Evolutionary conservation across 2,797 vertebrate genomes (phyloP).

Genomic region (Borostomias antarcticus): DNA sequence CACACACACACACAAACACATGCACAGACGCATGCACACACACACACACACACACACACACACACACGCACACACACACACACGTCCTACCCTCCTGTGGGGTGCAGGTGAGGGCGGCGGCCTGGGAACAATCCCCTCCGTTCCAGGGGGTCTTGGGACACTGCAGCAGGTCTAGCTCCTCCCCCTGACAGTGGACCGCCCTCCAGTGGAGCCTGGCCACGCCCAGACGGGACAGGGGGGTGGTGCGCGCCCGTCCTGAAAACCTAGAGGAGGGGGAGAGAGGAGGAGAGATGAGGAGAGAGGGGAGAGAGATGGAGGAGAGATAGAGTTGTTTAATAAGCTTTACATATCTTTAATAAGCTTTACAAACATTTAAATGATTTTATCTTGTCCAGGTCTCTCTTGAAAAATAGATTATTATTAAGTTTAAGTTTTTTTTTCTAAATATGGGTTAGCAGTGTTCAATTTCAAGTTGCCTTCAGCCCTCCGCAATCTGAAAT

Average conservation of each 20-base stretch:
- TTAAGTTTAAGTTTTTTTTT: too few relatives aligned
- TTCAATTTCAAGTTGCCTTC: too few relatives aligned
- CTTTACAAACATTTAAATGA: too few relatives aligned
- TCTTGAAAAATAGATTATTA: too few relatives aligned
- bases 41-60: constrained; percentile 21
- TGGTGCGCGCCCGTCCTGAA: constrained; percentile 78
- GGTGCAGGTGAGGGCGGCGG: constrained; percentile 84
- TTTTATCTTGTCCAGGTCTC: too few relatives aligned
- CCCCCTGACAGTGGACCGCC: constrained; percentile 83
- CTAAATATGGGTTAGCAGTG: too few relatives aligned
- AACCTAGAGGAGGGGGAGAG: constrained; percentile 64
- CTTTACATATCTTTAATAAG: too few relatives aligned
- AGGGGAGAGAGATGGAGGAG: background rate
- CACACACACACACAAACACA: constrained; percentile 25
- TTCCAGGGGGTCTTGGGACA: constrained; percentile 84
- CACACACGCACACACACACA: constrained; percentile 3
- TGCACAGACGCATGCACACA: constrained; percentile 13
- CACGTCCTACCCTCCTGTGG: constrained; percentile 70
- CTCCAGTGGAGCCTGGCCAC: constrained; percentile 82
- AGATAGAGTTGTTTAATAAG: too few relatives aligned
- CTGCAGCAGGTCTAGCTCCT: constrained; percentile 84
- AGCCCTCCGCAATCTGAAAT: too few relatives aligned
- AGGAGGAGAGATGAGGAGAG: background rate
- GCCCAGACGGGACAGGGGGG: constrained; percentile 72
- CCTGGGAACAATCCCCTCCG: constrained; percentile 77